Percentiles rank a stretch among this genome's conserved stretches.
These are phyloP conservation scores for Craniophora ligustri DNA, from an alignment of 2,888 invertebrate species.

Conservation along the genomic window DNA sequence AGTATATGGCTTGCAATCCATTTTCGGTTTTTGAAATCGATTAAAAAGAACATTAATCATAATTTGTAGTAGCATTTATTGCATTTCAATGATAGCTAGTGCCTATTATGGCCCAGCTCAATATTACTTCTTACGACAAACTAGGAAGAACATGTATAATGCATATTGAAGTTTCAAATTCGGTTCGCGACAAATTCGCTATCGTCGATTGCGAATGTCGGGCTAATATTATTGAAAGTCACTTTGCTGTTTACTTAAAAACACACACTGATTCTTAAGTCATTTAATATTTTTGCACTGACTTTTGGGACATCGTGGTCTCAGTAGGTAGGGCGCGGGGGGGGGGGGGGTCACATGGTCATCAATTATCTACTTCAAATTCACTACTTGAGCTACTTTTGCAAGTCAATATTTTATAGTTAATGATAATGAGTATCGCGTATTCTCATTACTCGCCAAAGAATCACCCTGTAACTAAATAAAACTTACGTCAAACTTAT, in stretches of 20 bases:
- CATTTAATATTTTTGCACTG: too few species aligned
- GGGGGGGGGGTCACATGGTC: too few species aligned
- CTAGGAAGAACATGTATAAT: constrained; percentile 3
- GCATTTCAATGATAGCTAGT: constrained; percentile 13
- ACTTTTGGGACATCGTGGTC: too few species aligned
- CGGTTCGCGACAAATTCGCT: constrained; percentile 1
- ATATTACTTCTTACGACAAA: constrained; percentile 18
- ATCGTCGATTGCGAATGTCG: background rate
- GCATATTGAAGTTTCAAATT: constrained; percentile 8
- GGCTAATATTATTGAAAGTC: background rate
- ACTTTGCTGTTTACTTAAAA: background rate
- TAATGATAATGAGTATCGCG: too few species aligned
- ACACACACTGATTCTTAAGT: too few species aligned
- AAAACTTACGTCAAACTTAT: constrained; percentile 5
- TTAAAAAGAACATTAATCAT: constrained; percentile 18
- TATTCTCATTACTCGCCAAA: too few species aligned
- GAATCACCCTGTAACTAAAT: background rate
- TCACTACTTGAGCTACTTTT: too few species aligned
- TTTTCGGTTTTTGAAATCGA: constrained; percentile 16
- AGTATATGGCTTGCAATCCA: background rate
- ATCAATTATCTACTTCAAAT: too few species aligned
- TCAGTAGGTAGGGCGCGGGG: too few species aligned
- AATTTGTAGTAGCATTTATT: constrained; percentile 13
- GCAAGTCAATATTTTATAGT: too few species aligned
- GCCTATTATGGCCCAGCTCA: constrained; percentile 9